These are phyloP conservation scores for Melanostoma mellinum DNA, from an alignment of 2,888 invertebrate species.

Conservation along the genomic window DNA sequence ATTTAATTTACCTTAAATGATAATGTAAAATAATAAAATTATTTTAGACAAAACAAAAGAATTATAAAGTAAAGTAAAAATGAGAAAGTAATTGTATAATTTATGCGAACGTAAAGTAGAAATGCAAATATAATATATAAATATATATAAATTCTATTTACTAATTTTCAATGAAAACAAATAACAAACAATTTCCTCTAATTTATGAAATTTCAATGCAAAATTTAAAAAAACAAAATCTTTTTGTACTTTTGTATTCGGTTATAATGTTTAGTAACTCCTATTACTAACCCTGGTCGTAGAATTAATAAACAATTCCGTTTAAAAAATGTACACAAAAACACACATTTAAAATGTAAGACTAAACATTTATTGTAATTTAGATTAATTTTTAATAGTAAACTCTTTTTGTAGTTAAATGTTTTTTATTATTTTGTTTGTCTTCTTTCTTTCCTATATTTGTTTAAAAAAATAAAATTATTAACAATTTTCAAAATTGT, in stretches of 20 bases:
- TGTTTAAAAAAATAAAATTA: not conserved
- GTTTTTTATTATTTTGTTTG: conserved; percentile 45
- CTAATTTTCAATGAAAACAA: conserved; percentile 14
- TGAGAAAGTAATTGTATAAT: conserved; percentile 44
- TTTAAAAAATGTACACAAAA: conserved; percentile 16
- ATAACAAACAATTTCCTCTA: conserved; percentile 14
- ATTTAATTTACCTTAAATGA: conserved; percentile 58
- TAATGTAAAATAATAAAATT: conserved; percentile 59
- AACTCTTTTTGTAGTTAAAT: conserved; percentile 59
- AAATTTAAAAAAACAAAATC: conserved; percentile 2
- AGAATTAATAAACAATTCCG: conserved; percentile 12
- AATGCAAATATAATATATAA: conserved; percentile 53
- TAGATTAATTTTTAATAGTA: conserved; percentile 62
- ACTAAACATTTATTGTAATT: conserved; percentile 46
- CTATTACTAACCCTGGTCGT: conserved; percentile 23
- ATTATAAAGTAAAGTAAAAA: conserved; percentile 30
- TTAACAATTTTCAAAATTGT: conserved; percentile 58
- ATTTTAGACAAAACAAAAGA: conserved; percentile 45
- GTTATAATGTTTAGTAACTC: conserved; percentile 16
- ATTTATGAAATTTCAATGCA: conserved; percentile 40
- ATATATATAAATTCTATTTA: conserved; percentile 27
- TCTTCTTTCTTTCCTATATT: conserved; percentile 11
- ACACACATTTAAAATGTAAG: conserved; percentile 37
- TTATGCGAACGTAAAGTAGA: conserved; percentile 44
- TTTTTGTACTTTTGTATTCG: conserved; percentile 49